Evolutionary conservation across 1,140 invertebrate genomes (phyloP).

Genomic region (Drosophila bocki): DNA sequence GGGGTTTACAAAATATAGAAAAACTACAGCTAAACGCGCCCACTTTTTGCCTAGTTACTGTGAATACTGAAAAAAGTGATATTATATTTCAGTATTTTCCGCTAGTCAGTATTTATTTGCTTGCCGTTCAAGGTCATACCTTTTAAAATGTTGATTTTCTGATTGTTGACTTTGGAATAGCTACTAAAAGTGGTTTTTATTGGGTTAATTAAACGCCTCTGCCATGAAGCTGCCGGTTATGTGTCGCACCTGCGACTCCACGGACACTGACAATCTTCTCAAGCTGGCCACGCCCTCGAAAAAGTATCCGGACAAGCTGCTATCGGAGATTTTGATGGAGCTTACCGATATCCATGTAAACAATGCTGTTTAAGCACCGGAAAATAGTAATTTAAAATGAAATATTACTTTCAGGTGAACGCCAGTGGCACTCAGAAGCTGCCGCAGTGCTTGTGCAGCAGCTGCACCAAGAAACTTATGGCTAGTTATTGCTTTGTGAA

Average conservation of each 20-base stretch:
- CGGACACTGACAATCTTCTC: slow-evolving; percentile 59
- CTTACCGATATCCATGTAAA: slow-evolving; percentile 66
- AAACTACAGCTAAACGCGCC: background rate
- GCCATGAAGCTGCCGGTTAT: slow-evolving; percentile 68
- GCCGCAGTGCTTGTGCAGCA: slow-evolving; percentile 61
- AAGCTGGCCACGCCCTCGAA: slow-evolving; percentile 63
- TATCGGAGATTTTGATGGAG: slow-evolving; percentile 64
- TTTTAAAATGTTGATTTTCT: slow-evolving; percentile 52
- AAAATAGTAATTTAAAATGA: background rate
- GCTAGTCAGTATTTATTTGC: background rate
- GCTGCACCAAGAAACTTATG: slow-evolving; percentile 59
- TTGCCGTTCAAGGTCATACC: slow-evolving; percentile 6
- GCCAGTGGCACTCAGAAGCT: slow-evolving; percentile 25
- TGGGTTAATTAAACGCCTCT: background rate
- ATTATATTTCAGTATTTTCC: background rate
- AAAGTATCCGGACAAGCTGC: slow-evolving; percentile 67
- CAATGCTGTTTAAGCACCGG: background rate
- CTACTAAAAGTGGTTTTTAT: background rate
- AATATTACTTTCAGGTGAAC: slow-evolving; percentile 29
- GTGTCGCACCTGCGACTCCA: slow-evolving; percentile 74
- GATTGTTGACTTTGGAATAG: slow-evolving; percentile 48
- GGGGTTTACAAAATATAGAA: too few relatives aligned
- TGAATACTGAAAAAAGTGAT: background rate
- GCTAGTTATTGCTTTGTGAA: slow-evolving; percentile 66
- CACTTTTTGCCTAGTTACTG: background rate